phyloP scores from a whole-genome alignment of 2,888 invertebrate species.

The Drosophila acutilabella region DNA sequence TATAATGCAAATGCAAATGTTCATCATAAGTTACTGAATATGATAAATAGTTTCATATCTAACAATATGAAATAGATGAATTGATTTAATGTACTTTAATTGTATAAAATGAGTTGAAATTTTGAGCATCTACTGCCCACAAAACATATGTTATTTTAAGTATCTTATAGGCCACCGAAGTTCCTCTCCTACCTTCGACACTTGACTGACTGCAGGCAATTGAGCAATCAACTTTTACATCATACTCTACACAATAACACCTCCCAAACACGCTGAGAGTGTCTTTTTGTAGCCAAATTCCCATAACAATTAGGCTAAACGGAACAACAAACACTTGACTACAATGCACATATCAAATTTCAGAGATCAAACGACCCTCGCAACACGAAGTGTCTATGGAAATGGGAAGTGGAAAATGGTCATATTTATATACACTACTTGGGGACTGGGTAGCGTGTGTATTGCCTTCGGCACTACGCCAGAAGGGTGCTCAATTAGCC shows the following conservation, averaged over 20 bases:
- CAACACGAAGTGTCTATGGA: slow-evolving; percentile 19
- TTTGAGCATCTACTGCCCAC: too few relatives aligned
- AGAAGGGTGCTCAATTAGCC: slow-evolving; percentile 85
- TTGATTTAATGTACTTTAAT: too few relatives aligned
- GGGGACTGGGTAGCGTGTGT: slow-evolving; percentile 46
- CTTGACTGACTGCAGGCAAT: slow-evolving; percentile 33
- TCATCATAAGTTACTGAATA: background rate
- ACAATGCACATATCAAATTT: slow-evolving; percentile 78
- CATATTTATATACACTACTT: background rate
- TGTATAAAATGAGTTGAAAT: too few relatives aligned
- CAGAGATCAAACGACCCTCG: slow-evolving; percentile 46
- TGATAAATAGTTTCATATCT: too few relatives aligned
- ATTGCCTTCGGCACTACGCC: slow-evolving; percentile 72
- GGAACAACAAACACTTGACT: slow-evolving; percentile 80
- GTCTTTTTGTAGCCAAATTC: slow-evolving; percentile 64
- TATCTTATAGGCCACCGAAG: background rate
- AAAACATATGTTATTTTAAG: background rate
- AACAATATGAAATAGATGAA: background rate
- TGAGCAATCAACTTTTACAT: slow-evolving; percentile 39
- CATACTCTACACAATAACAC: slow-evolving; percentile 6
- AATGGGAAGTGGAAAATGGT: slow-evolving; percentile 6
- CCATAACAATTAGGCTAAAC: slow-evolving; percentile 81
- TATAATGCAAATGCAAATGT: slow-evolving; percentile 6
- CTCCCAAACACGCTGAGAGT: slow-evolving; percentile 11
- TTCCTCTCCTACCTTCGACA: background rate